phyloP scores from a whole-genome alignment of 2,797 vertebrate species.

The Garrulus glandarius region DNA sequence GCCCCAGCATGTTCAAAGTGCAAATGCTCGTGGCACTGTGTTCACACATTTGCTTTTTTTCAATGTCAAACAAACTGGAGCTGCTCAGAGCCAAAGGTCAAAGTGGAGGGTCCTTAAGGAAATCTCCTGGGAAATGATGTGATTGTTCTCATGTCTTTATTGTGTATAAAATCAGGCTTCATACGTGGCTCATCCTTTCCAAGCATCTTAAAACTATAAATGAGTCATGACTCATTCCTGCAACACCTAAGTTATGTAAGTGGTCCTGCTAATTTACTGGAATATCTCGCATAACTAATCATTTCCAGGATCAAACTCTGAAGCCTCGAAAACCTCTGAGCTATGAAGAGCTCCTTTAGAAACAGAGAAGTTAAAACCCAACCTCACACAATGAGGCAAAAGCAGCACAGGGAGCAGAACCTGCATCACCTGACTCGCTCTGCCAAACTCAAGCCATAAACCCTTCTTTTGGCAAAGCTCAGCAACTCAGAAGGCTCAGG shows the following conservation, averaged over 20 bases:
- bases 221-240: constrained; percentile 40
- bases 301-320: constrained; percentile 17
- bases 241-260: constrained; percentile 54
- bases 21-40: constrained; percentile 42
- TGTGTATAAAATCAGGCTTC: constrained; percentile 17
- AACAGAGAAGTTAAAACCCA: background rate
- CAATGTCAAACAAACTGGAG: constrained; percentile 33
- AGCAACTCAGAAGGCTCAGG: background rate
- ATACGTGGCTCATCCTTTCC: background rate
- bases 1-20: constrained; percentile 62
- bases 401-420: background rate
- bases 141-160: constrained; percentile 44
- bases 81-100: constrained; percentile 39
- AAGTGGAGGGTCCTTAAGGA: background rate
- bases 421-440: accelerated
- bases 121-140: constrained; percentile 10
- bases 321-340: background rate
- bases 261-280: constrained; percentile 49
- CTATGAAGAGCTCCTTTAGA: background rate
- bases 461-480: background rate
- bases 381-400: background rate
- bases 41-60: constrained; percentile 47
- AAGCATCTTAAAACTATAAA: constrained; percentile 42
- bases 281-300: constrained; percentile 38
- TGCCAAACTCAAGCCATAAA: background rate